Evolutionary conservation across 2,797 vertebrate genomes (phyloP).

Genomic region (Melanotaenia maccullochi): DNA sequence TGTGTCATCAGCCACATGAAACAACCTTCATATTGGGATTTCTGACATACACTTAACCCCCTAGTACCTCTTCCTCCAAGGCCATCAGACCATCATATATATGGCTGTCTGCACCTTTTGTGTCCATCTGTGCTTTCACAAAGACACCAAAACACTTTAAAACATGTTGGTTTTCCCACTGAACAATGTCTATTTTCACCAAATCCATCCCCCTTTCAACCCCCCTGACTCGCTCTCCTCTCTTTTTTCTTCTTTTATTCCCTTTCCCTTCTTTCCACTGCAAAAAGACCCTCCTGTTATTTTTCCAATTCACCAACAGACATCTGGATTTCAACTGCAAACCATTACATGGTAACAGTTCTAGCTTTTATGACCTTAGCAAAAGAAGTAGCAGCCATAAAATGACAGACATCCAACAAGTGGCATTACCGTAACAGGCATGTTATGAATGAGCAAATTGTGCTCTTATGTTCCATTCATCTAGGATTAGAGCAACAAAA

Average conservation of each 20-base stretch:
- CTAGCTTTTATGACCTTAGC: slow-evolving; percentile 59
- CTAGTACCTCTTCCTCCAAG: slow-evolving; percentile 10
- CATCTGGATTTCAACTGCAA: slow-evolving; percentile 75
- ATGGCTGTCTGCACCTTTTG: slow-evolving; percentile 66
- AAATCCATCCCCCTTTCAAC: slow-evolving; percentile 13
- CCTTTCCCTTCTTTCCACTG: slow-evolving; percentile 25
- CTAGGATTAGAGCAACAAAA: slow-evolving; percentile 19
- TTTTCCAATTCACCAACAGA: slow-evolving; percentile 55
- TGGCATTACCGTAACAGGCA: slow-evolving; percentile 17
- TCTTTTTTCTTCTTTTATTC: slow-evolving; percentile 3
- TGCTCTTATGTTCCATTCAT: slow-evolving; percentile 30
- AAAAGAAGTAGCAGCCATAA: slow-evolving; percentile 58
- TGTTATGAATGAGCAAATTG: slow-evolving; percentile 42
- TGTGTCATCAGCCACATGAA: slow-evolving; percentile 66
- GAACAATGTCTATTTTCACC: slow-evolving; percentile 28
- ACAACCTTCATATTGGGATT: slow-evolving; percentile 29
- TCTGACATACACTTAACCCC: slow-evolving; percentile 40
- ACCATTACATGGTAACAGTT: slow-evolving; percentile 52
- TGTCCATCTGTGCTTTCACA: slow-evolving; percentile 62
- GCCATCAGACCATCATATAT: slow-evolving; percentile 27
- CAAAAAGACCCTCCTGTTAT: slow-evolving; percentile 33
- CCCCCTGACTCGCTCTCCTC: slow-evolving; percentile 12
- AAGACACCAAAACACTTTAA: slow-evolving; percentile 34
- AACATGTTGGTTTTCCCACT: slow-evolving; percentile 44
- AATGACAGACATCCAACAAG: slow-evolving; percentile 46